Conservation (phyloP, 2,797 vertebrate genomes). For the Parambassis ranga region DNA sequence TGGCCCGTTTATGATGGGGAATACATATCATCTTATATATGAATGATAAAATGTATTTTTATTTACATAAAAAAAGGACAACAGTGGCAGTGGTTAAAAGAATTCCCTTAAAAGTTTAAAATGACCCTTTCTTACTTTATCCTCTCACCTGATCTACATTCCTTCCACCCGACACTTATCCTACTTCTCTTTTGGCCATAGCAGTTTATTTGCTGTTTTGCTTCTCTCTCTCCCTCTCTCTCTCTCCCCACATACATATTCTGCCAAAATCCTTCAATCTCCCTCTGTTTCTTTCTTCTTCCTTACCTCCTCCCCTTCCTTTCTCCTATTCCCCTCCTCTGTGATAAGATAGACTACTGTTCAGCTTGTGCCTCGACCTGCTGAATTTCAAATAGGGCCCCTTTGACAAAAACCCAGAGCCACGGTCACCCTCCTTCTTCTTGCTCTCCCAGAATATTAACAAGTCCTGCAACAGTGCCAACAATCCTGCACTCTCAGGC, state of each 20-base stretch:
- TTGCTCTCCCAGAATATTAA: slow-evolving; percentile 72
- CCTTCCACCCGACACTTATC: not conserved
- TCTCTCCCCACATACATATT: slow-evolving; percentile 2
- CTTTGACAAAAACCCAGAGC: slow-evolving; percentile 58
- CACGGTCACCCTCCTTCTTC: slow-evolving; percentile 40
- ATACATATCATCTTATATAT: no score
- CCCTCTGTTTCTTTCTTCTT: slow-evolving; percentile 16
- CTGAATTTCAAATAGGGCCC: slow-evolving; percentile 75
- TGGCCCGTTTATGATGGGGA: no score
- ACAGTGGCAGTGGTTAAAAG: not conserved
- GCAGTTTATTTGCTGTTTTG: slow-evolving; percentile 41
- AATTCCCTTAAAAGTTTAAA: not conserved
- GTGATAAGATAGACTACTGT: slow-evolving; percentile 70
- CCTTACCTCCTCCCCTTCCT: slow-evolving; percentile 19
- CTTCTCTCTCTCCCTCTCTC: not conserved
- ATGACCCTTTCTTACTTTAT: not conserved
- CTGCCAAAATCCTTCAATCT: slow-evolving; percentile 46
- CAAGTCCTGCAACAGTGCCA: slow-evolving; percentile 45
- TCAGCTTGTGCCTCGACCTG: slow-evolving; percentile 60
- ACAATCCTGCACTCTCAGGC: slow-evolving; percentile 5
- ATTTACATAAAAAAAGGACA: not conserved
- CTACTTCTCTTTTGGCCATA: slow-evolving; percentile 1
- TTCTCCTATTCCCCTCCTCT: slow-evolving; percentile 46
- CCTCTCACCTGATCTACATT: slow-evolving; percentile 24
- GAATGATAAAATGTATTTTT: no score